Evolutionary conservation across 1,140 invertebrate species (phyloP).

Genomic region (Holcopasites calliopsidis): DNA sequence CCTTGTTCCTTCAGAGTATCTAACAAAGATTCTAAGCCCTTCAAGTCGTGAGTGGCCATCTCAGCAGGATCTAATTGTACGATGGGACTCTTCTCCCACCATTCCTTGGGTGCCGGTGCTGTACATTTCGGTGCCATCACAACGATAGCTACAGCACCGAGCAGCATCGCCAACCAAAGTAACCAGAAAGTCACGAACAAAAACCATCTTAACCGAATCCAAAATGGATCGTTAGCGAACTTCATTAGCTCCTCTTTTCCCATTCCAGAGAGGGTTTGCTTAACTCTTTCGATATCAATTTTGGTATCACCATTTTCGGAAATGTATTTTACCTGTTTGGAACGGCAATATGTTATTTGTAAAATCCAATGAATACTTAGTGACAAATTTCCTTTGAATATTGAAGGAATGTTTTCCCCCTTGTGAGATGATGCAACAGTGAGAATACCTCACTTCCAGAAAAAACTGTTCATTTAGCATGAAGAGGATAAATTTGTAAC

Average conservation of each 20-base stretch:
- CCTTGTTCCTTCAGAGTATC: slow-evolving; percentile 78
- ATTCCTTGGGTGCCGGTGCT: slow-evolving; percentile 83
- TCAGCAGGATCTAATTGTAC: slow-evolving; percentile 75
- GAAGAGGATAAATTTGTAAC: background rate
- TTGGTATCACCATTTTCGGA: slow-evolving; percentile 92
- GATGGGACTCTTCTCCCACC: slow-evolving; percentile 82
- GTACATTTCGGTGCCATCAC: slow-evolving; percentile 91
- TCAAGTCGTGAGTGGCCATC: slow-evolving; percentile 54
- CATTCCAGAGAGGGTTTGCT: slow-evolving; percentile 87
- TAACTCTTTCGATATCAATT: slow-evolving; percentile 87
- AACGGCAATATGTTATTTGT: slow-evolving; percentile 36
- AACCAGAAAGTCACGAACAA: slow-evolving; percentile 93
- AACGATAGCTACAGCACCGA: slow-evolving; percentile 91
- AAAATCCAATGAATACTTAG: background rate
- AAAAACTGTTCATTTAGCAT: background rate
- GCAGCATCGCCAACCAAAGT: slow-evolving; percentile 91
- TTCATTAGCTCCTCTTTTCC: slow-evolving; percentile 95
- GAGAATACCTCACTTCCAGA: background rate
- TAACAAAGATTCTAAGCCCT: slow-evolving; percentile 75
- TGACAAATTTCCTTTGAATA: background rate
- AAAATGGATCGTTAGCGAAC: slow-evolving; percentile 95
- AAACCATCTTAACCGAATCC: slow-evolving; percentile 91
- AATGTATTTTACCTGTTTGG: slow-evolving; percentile 84
- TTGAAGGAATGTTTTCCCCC: background rate
- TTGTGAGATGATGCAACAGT: slow-evolving; percentile 7